Percentiles rank a stretch among this genome's conserved stretches.
Evolutionary conservation across 2,113 vertebrate species (phyloP).

Genomic region (Athene noctua): DNA sequence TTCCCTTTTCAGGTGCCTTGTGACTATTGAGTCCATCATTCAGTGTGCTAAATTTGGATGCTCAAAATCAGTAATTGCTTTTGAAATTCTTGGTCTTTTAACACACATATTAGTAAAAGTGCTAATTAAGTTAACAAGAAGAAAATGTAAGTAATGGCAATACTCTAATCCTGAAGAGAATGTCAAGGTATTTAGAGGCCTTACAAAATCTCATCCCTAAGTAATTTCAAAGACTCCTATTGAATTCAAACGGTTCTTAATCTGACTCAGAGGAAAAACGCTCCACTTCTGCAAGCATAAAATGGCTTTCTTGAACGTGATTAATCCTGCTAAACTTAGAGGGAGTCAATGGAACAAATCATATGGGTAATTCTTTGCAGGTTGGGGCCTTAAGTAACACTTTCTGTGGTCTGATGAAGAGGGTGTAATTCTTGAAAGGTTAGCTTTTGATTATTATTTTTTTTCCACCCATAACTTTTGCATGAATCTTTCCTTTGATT

Average conservation of each 20-base stretch:
- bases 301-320: constrained; percentile 16
- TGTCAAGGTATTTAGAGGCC: neutral
- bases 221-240: neutral
- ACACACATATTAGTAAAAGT: neutral
- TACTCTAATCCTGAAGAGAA: neutral
- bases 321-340: constrained; percentile 28
- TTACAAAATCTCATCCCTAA: neutral
- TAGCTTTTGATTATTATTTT: constrained; percentile 50
- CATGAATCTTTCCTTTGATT: constrained; percentile 48
- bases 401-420: constrained; percentile 65
- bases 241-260: neutral
- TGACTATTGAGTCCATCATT: neutral
- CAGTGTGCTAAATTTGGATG: neutral
- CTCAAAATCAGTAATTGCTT: neutral
- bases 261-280: accelerated
- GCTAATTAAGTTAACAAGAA: neutral
- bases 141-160: neutral
- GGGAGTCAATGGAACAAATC: constrained; percentile 66
- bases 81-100: neutral
- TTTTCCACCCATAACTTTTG: constrained; percentile 45
- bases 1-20: neutral
- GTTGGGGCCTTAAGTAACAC: constrained; percentile 64
- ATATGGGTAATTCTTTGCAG: constrained; percentile 67
- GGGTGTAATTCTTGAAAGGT: constrained; percentile 63
- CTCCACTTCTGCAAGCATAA: neutral